A percentile compares a stretch with the other conserved stretches of the same genome.
Conservation (phyloP, 2,888 invertebrate species). For the Liopterus haemorrhoidalis region DNA sequence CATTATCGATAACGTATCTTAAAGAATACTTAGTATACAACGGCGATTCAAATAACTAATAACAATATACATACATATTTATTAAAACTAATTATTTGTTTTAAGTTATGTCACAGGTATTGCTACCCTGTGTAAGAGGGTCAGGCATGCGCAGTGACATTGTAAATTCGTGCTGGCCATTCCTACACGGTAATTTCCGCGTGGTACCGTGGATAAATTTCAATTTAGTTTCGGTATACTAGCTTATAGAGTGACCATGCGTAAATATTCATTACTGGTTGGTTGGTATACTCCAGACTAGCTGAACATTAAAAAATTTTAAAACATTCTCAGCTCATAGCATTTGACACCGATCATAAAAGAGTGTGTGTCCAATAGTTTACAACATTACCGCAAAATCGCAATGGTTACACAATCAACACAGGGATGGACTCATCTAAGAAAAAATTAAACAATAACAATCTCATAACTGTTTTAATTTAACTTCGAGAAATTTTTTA, state of each 20-base stretch:
- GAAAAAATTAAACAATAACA: no score
- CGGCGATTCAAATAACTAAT: no score
- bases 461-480: no score
- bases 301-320: no score
- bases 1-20: no score
- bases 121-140: no score
- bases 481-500: no score
- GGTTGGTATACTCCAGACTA: constrained; percentile 5
- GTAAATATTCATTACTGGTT: constrained; percentile 29
- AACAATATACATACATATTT: no score
- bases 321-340: constrained; percentile 12
- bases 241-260: constrained; percentile 26
- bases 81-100: no score
- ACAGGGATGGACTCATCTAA: constrained; percentile 15
- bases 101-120: no score
- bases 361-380: constrained; percentile 18
- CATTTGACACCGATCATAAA: constrained; percentile 21
- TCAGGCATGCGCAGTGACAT: constrained; percentile 9
- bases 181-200: constrained; percentile 24
- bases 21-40: no score
- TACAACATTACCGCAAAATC: constrained; percentile 23
- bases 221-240: constrained; percentile 30
- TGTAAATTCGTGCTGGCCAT: constrained; percentile 24
- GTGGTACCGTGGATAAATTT: constrained; percentile 29
- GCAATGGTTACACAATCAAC: constrained; percentile 16